A percentile compares a stretch with the other conserved stretches of the same genome.
phyloP scores from a whole-genome alignment of 2,113 vertebrate species.

The Oncorhynchus nerka region DNA sequence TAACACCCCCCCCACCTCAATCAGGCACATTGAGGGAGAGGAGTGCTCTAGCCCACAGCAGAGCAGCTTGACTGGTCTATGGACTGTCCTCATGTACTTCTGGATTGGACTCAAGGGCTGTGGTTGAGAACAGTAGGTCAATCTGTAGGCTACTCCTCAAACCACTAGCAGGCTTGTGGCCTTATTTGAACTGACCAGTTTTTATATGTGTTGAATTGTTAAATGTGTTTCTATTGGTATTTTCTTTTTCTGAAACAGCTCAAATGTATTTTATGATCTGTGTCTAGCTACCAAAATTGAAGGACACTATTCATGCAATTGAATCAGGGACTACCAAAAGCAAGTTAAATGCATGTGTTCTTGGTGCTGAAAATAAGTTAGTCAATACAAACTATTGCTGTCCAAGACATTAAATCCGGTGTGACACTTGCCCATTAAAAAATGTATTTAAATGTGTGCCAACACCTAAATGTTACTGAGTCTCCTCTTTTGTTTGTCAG shows the following conservation, averaged over 20 bases:
- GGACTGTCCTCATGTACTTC: slow-evolving; percentile 40
- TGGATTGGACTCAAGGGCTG: slow-evolving; percentile 10
- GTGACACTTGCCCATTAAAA: neutral
- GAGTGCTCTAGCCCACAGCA: slow-evolving; percentile 15
- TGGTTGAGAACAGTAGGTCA: neutral
- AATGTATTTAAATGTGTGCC: neutral
- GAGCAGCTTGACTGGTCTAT: slow-evolving; percentile 32
- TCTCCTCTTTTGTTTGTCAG: too few species aligned
- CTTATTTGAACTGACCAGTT: neutral
- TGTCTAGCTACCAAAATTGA: too few species aligned
- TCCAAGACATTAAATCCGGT: neutral
- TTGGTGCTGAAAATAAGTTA: neutral
- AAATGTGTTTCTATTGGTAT: too few species aligned
- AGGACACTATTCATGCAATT: neutral
- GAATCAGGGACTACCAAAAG: neutral
- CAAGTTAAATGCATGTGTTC: too few species aligned
- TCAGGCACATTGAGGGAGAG: slow-evolving; percentile 34
- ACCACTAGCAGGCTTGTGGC: slow-evolving; percentile 18
- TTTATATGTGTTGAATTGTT: neutral
- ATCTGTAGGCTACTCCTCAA: neutral
- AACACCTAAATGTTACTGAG: neutral
- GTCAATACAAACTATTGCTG: too few species aligned
- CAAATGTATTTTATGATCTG: too few species aligned
- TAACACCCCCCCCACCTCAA: slow-evolving; percentile 50
- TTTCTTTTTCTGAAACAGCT: neutral